phyloP scores from a whole-genome alignment of 2,113 vertebrate genomes.

The Cryptoleucopteryx plumbea region DNA sequence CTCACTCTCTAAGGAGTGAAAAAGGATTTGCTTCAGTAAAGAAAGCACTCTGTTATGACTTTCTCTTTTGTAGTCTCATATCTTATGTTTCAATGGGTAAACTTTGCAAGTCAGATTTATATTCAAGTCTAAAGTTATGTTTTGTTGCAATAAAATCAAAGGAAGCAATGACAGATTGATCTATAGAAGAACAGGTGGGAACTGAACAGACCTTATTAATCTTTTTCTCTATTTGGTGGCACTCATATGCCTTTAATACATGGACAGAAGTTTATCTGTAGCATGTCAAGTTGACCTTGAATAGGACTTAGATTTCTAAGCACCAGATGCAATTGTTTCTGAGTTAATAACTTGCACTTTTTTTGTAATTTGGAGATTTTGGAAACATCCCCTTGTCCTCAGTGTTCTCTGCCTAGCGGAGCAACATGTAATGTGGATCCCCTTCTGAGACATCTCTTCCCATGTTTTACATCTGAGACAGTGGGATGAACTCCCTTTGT shows the following conservation, averaged over 20 bases:
- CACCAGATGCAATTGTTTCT: neutral
- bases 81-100: constrained; percentile 48
- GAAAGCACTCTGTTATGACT: constrained; percentile 1
- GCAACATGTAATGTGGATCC: neutral
- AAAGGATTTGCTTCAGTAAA: constrained; percentile 31
- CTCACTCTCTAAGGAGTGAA: neutral
- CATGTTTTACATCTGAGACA: neutral
- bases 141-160: constrained; percentile 55
- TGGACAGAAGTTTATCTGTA: neutral
- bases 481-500: neutral
- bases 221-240: constrained; percentile 10
- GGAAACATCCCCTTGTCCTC: neutral
- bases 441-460: neutral
- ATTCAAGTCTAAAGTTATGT: constrained; percentile 25
- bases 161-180: constrained; percentile 36
- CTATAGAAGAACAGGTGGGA: constrained; percentile 28
- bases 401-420: neutral
- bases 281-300: neutral
- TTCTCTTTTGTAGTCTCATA: neutral
- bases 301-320: neutral
- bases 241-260: neutral
- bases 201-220: constrained; percentile 25
- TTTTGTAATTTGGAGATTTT: neutral
- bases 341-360: neutral
- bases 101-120: constrained; percentile 60